Base-by-base conservation (phyloP, 2,113 vertebrate species). In the Tiliqua scincoides region DNA sequence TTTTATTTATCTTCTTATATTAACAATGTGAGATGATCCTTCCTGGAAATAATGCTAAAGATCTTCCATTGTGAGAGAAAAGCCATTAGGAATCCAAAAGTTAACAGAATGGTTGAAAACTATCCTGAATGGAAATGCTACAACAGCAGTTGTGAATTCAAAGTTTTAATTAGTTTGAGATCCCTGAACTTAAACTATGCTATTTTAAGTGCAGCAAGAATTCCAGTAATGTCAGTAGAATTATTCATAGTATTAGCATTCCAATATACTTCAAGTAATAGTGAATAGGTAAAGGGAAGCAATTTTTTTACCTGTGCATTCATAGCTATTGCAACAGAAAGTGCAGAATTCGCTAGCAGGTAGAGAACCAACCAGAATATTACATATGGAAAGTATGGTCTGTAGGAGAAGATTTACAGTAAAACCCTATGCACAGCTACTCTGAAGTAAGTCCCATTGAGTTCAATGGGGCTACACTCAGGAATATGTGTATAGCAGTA, bases 1-100 rank as follows among this genome's bases (percentile, higher is more conserved):
- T 35, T 85, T 77, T 87, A 86, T 37, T 82, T 88, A 6, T 73
- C 77, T 84, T 20, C 73, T 92, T 91, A 76, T 87, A 82, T 79
- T 93, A 86, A n/a, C n/a, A n/a, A 86, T 62, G 72, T 88, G 20
- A 85, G 88, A 91, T 62, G 43, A 88, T 90, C 87, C 52, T 11
- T 48, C 79, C 93, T 93, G 91, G 8, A 1, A 79, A 84, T 89
- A 88, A 15, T 75, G 76, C 43, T 27, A 20, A 77, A 27, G 32
- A 72, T 90, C 89, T 91, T 76, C 61, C 5, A 43, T 67, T 90
- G 82, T 85, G 71, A 82, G 86, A 79, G 43, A 23, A 89, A 65
- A 65, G 62, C 86, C 59, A 77, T 81, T 78, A 85, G 8, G n/a
- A 40, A 10, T 18, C n/a, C 37, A 27, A 35, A 81, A 70, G 18